Percentiles rank a stretch among this genome's conserved stretches.
Evolutionary conservation across 1,140 invertebrate species (phyloP).

Genomic region (Bacillus rossius): DNA sequence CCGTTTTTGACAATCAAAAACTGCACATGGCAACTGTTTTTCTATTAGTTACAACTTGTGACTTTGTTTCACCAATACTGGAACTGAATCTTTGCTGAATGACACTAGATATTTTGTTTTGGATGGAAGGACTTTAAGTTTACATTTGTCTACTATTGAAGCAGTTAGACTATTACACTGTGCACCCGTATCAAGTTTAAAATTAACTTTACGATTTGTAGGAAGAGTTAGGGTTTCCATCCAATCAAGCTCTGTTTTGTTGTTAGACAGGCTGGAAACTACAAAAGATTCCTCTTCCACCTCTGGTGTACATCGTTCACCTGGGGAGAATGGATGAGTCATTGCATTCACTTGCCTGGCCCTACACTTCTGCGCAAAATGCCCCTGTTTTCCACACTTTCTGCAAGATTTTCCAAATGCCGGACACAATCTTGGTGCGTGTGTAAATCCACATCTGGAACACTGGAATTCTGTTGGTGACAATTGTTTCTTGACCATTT

Average conservation of each 20-base stretch:
- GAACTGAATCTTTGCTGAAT: not conserved
- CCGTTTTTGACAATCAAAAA: not conserved
- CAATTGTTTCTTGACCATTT: no score
- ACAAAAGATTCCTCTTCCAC: no score
- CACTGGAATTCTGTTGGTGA: no score
- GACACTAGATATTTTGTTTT: not conserved
- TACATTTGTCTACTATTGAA: not conserved
- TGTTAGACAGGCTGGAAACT: no score
- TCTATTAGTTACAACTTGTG: not conserved
- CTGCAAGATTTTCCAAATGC: not conserved
- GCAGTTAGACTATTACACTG: not conserved
- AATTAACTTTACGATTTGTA: not conserved
- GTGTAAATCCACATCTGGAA: not conserved
- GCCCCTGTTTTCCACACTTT: slow-evolving; percentile 2
- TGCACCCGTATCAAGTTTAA: not conserved
- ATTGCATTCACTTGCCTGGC: not conserved
- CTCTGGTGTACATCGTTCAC: no score
- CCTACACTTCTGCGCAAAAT: slow-evolving; percentile 1
- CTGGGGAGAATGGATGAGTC: no score
- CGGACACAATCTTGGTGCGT: not conserved
- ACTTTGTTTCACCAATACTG: not conserved
- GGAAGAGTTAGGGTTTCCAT: not conserved
- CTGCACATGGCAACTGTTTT: not conserved
- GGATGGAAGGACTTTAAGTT: not conserved
- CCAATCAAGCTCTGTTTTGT: not conserved